These are phyloP conservation scores for Philaenus spumarius DNA, from an alignment of 1,140 invertebrate genomes.

Conservation along the genomic window DNA sequence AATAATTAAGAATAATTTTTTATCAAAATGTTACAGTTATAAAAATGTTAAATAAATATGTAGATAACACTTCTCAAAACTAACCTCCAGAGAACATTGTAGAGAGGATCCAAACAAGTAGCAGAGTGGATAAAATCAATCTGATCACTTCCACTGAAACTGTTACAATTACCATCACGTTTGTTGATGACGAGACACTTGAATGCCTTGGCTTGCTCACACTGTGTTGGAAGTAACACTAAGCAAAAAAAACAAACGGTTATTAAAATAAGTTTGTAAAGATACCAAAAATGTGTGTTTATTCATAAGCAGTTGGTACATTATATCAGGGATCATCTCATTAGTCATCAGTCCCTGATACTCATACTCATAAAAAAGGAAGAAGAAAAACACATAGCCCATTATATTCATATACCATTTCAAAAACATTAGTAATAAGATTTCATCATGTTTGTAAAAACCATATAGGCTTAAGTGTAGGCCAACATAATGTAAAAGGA, in stretches of 20 bases:
- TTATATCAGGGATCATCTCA: no score
- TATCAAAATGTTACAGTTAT: no score
- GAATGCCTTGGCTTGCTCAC: constrained; percentile 58
- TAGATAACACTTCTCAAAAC: background rate
- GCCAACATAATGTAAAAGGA: no score
- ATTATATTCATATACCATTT: no score
- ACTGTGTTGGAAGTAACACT: constrained; percentile 62
- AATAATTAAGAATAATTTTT: no score
- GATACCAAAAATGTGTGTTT: background rate
- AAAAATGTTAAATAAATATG: background rate
- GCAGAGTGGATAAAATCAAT: constrained; percentile 62
- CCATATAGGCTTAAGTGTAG: no score
- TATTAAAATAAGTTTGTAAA: background rate
- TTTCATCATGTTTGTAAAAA: no score
- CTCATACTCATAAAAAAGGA: no score
- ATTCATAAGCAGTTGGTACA: no score
- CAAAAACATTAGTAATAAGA: no score
- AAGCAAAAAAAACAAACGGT: constrained; percentile 34
- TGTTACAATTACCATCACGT: constrained; percentile 71
- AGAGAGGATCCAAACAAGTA: constrained; percentile 80
- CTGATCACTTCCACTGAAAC: constrained; percentile 70
- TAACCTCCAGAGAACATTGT: constrained; percentile 77
- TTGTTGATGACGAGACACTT: constrained; percentile 81
- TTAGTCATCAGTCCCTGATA: no score
- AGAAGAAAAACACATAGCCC: no score